Evolutionary conservation across 2,113 vertebrate genomes (phyloP).

Genomic region (Callaeas wilsoni): DNA sequence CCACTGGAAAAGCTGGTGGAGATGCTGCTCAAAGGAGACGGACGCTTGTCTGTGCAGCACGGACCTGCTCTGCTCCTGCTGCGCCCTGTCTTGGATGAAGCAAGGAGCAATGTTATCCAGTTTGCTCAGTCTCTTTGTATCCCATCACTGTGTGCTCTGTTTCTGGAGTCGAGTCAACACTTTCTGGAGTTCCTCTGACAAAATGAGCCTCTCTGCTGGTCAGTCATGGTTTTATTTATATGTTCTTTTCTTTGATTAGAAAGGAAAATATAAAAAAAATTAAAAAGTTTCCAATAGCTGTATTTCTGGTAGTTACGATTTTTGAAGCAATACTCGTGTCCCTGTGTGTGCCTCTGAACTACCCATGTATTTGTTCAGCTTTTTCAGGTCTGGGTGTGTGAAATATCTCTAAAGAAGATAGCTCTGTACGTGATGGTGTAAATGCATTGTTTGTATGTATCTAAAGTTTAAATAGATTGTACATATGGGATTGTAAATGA

Average conservation of each 20-base stretch:
- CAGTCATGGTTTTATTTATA: slow-evolving; percentile 53
- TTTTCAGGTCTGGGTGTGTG: slow-evolving; percentile 34
- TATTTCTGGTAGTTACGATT: not conserved
- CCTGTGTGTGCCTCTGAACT: slow-evolving; percentile 33
- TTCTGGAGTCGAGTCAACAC: not conserved
- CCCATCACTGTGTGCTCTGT: not conserved
- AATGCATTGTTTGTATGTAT: slow-evolving; percentile 76
- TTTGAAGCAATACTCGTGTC: slow-evolving; percentile 19
- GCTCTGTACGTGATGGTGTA: slow-evolving; percentile 59
- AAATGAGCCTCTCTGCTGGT: slow-evolving; percentile 28
- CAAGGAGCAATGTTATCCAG: not conserved
- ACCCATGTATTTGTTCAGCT: slow-evolving; percentile 42
- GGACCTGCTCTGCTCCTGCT: not conserved
- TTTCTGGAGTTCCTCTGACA: not conserved
- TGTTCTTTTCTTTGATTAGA: slow-evolving; percentile 38
- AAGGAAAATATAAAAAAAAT: not conserved
- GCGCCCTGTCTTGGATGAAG: not conserved
- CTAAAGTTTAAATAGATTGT: slow-evolving; percentile 82
- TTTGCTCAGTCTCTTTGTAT: not conserved
- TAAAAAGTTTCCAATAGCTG: not conserved
- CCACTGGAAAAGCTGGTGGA: not conserved
- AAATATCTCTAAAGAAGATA: slow-evolving; percentile 51
- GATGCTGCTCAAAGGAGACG: not conserved
- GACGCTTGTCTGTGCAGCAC: not conserved
- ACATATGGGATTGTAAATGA: slow-evolving; percentile 87